phyloP scores from a whole-genome alignment of 2,888 invertebrate species.

The Cephalotes varians region DNA sequence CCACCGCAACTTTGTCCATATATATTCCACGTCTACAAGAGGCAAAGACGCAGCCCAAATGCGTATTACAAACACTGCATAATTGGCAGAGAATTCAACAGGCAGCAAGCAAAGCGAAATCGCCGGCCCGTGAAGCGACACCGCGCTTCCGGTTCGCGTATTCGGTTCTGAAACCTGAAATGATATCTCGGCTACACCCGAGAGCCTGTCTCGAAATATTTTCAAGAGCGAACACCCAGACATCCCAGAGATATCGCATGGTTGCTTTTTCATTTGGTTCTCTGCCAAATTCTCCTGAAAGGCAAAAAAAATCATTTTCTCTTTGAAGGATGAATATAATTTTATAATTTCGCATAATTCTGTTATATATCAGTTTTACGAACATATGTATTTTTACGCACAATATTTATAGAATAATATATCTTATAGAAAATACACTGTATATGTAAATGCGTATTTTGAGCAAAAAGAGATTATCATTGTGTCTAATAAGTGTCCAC shows the following conservation, averaged over 20 bases:
- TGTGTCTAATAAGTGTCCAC: background rate
- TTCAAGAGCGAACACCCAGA: slow-evolving; percentile 50
- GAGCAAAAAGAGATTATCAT: background rate
- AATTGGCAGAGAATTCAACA: slow-evolving; percentile 81
- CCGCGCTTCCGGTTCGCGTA: slow-evolving; percentile 79
- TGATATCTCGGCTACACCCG: slow-evolving; percentile 62
- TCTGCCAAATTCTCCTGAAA: background rate
- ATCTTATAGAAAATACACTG: background rate
- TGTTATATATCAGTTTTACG: background rate
- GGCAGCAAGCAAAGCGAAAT: slow-evolving; percentile 77
- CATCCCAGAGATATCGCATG: slow-evolving; percentile 21
- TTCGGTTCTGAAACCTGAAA: slow-evolving; percentile 77
- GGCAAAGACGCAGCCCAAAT: slow-evolving; percentile 68
- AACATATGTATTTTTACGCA: background rate
- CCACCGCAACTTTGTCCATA: slow-evolving; percentile 26
- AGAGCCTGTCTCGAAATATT: slow-evolving; percentile 65
- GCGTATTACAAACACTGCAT: slow-evolving; percentile 79
- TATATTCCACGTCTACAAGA: slow-evolving; percentile 49
- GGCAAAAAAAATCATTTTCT: slow-evolving; percentile 8
- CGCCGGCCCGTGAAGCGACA: slow-evolving; percentile 80
- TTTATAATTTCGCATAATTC: background rate
- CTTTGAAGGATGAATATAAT: background rate
- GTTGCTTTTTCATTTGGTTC: slow-evolving; percentile 16
- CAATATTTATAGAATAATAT: background rate
- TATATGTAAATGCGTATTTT: background rate